A percentile compares a stretch with the other conserved stretches of the same genome.
phyloP scores from a whole-genome alignment of 2,113 vertebrate species.

The Trogon surrucura region DNA sequence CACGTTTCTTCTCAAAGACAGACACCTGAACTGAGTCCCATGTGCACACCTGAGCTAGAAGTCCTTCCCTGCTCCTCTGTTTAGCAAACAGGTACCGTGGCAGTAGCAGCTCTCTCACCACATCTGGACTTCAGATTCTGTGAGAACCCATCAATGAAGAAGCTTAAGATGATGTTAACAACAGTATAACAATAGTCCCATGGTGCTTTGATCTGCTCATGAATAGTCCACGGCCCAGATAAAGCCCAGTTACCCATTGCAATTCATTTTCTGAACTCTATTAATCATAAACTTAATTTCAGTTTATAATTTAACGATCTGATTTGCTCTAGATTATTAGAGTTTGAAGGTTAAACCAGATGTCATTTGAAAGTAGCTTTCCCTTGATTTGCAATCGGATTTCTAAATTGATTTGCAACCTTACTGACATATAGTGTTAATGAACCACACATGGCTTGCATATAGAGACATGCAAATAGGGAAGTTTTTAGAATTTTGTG shows the following conservation, averaged over 20 bases:
- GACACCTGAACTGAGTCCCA: neutral
- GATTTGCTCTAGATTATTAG: constrained; percentile 44
- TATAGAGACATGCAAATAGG: neutral
- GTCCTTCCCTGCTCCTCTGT: neutral
- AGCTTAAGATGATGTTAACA: neutral
- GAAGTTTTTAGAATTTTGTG: neutral
- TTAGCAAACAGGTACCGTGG: neutral
- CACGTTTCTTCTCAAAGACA: rapidly evolving
- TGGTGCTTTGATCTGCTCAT: neutral
- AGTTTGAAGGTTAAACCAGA: constrained; percentile 48
- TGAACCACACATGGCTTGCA: neutral
- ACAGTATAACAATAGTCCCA: neutral
- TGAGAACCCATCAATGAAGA: neutral
- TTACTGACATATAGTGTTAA: constrained; percentile 41
- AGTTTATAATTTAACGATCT: neutral
- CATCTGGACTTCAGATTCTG: neutral
- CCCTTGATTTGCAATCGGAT: constrained; percentile 23
- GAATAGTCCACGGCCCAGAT: neutral
- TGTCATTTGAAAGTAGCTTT: constrained; percentile 38
- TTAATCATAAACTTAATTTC: constrained; percentile 49
- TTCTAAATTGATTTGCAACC: constrained; percentile 46
- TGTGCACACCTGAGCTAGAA: rapidly evolving
- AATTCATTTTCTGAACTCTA: constrained; percentile 23
- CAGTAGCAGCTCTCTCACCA: neutral
- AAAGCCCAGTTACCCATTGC: neutral